Evolutionary conservation across 2,113 vertebrate genomes (phyloP).

Genomic region (Poeciliopsis prolifica): DNA sequence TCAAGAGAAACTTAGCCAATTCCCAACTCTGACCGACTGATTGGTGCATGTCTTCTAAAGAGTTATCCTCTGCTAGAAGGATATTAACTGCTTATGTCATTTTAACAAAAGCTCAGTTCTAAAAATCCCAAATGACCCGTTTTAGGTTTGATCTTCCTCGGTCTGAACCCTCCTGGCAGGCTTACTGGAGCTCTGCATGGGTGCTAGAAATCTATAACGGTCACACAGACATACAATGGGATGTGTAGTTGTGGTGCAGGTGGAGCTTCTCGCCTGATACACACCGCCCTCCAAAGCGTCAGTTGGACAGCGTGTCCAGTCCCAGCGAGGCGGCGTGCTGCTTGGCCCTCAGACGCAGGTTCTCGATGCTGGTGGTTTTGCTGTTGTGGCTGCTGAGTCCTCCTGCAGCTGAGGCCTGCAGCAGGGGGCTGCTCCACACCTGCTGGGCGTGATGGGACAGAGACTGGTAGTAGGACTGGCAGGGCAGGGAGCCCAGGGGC

Average conservation of each 20-base stretch:
- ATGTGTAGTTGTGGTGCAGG: slow-evolving; percentile 3
- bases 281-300: slow-evolving; percentile 57
- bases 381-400: slow-evolving; percentile 91
- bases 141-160: not conserved
- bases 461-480: slow-evolving; percentile 98
- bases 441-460: slow-evolving; percentile 94
- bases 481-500: slow-evolving; percentile 91
- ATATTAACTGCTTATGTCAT: not conserved
- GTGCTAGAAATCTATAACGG: too few species aligned
- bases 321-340: slow-evolving; percentile 96
- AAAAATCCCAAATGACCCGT: not conserved
- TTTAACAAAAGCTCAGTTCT: not conserved
- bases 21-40: too few species aligned
- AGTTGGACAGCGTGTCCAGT: slow-evolving; percentile 95
- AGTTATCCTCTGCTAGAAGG: not conserved
- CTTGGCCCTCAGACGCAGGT: slow-evolving; percentile 94
- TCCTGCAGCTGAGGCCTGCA: slow-evolving; percentile 85
- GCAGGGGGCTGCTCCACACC: slow-evolving; percentile 93
- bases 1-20: too few species aligned
- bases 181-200: not conserved
- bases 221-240: slow-evolving; percentile 27
- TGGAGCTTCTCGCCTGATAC: not conserved
- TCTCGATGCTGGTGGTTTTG: slow-evolving; percentile 99
- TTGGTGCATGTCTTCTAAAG: too few species aligned
- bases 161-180: not conserved